Evolutionary conservation across 2,113 vertebrate species (phyloP).

Genomic region (Corvus hawaiiensis): DNA sequence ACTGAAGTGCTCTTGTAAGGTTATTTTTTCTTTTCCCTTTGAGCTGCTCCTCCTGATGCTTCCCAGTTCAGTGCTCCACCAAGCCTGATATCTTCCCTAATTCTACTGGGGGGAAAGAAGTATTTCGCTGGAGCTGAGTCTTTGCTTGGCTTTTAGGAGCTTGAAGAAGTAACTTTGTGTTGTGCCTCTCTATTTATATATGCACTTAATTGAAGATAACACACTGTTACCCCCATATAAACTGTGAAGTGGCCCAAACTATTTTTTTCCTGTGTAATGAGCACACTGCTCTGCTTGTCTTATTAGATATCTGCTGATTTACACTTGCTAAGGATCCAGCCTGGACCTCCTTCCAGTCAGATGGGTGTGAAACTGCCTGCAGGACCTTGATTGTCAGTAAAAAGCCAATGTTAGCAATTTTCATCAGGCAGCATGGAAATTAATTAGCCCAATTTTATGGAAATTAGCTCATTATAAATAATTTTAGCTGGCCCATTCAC

Average conservation of each 20-base stretch:
- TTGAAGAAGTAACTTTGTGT: neutral
- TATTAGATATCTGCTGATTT: neutral
- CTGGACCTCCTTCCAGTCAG: conserved; percentile 44
- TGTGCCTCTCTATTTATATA: neutral
- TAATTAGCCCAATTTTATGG: conserved; percentile 74
- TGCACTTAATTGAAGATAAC: neutral
- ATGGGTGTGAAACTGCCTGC: conserved; percentile 9
- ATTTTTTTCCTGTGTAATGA: neutral
- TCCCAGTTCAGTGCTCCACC: neutral
- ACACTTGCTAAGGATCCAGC: conserved; percentile 22
- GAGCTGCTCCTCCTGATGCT: neutral
- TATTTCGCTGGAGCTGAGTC: neutral
- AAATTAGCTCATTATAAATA: conserved; percentile 72
- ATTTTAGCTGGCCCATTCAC: conserved; percentile 72
- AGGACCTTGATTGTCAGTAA: conserved; percentile 54
- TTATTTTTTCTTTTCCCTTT: neutral
- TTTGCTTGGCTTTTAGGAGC: neutral
- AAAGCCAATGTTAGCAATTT: conserved; percentile 66
- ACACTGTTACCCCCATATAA: neutral
- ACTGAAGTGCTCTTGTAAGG: neutral
- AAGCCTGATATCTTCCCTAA: neutral
- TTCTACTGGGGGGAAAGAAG: neutral
- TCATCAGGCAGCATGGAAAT: conserved; percentile 68
- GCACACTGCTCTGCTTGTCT: neutral
- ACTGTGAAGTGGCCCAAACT: neutral